Evolutionary conservation across 2,797 vertebrate genomes (phyloP), one percentile per base, ranked within the genome.

Genomic region (Vespertilio murinus): DNA sequence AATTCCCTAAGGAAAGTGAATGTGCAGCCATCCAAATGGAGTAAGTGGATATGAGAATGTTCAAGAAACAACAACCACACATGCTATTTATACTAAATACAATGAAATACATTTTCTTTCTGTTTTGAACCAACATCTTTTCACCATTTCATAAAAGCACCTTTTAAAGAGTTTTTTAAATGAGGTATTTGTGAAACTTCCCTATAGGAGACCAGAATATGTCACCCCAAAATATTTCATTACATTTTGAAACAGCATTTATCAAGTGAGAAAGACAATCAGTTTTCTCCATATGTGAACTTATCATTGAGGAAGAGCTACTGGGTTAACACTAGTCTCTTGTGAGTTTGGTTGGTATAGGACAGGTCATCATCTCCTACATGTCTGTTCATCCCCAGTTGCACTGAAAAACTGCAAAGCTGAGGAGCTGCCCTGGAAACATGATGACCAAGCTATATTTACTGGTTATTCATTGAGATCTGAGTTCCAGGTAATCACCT

Each of bases 161-260:
- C 22, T 42, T 71, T 71, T 70, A 81, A 87, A 86, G 20, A 61
- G 35, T 67, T 91, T 59, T 38, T 25, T 17, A 45, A 82, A 30
- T 77, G 28, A 88, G 3, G 8, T 87, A 49, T 61, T 83, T 38
- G 11, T 89, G 67, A 80, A 78, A 73, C 79, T 2, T 64, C 79
- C 74, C 20, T 56, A 10, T 56, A n/a, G 8, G 67, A 80, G 40
- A 47, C 16, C n/a, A 59, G 38, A 73, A 86, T 17, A 59, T 13
- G 20, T 49, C 28, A 78, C n/a, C 47, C n/a, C n/a, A 54, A 93
- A 75, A 56, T 73, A 42, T 42, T 22, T 33, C 54, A 47, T 11
- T 67, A 45, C 20, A 69, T 90, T 74, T 75, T 61, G 91, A 94
- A 85, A 17, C 25, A 84, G 65, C 7, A 16, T 77, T 91, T 93